A percentile compares a stretch with the other conserved stretches of the same genome.
phyloP scores from a whole-genome alignment of 92 coral and sea anemone genomes.

The Chrysogorgia sp. region DNA sequence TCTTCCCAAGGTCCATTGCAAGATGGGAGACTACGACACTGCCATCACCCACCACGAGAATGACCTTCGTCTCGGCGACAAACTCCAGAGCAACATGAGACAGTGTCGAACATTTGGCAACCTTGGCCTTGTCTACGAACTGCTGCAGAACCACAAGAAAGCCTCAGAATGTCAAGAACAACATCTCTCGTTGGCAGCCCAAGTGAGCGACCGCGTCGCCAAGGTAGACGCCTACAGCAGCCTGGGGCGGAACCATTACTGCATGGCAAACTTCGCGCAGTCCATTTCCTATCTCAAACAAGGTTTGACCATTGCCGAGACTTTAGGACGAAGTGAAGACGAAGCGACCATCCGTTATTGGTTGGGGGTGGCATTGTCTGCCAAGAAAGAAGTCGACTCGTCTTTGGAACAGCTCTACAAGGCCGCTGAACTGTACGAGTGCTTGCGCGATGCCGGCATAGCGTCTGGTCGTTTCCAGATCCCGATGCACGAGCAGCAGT shows the following conservation, averaged over 20 bases:
- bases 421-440: constrained; percentile 88
- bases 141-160: constrained; percentile 77
- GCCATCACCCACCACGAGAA: constrained; percentile 88
- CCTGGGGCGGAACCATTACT: constrained; percentile 86
- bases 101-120: constrained; percentile 83
- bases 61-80: constrained; percentile 76
- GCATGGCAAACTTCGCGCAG: constrained; percentile 76
- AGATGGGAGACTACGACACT: constrained; percentile 89
- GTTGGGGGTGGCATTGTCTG: constrained; percentile 82
- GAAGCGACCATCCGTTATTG: constrained; percentile 87
- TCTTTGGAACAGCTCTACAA: constrained; percentile 79
- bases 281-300: constrained; percentile 87
- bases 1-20: constrained; percentile 67
- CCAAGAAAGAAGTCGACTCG: constrained; percentile 75
- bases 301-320: constrained; percentile 82
- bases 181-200: constrained; percentile 80
- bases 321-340: constrained; percentile 80
- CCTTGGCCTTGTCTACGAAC: constrained; percentile 83
- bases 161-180: constrained; percentile 92
- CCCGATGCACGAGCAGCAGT: constrained; percentile 86
- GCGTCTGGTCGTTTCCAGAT: constrained; percentile 82
- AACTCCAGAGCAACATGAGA: constrained; percentile 67
- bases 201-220: constrained; percentile 79
- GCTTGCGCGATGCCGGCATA: constrained; percentile 81
- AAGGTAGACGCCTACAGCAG: constrained; percentile 84